Evolutionary conservation across 2,888 invertebrate genomes (phyloP), one percentile per base, ranked within the genome.

Genomic region (Pyrochroa serraticornis): DNA sequence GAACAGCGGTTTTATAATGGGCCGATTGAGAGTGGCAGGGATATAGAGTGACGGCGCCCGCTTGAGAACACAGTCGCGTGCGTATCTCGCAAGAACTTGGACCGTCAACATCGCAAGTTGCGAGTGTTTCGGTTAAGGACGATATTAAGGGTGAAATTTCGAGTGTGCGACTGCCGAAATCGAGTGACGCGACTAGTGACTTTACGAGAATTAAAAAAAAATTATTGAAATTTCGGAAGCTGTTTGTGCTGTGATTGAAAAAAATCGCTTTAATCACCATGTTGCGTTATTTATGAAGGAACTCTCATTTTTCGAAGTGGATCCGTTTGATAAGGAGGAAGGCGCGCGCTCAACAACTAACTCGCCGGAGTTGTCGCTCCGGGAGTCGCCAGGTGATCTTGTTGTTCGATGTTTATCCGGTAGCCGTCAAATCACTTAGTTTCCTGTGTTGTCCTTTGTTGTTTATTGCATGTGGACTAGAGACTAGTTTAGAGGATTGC

Each of bases 1-100:
- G 73, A 75, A 71, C 71, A 67, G 72, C 71, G 72, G 76, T 76
- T 76, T 76, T 77, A 77, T 77, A 77, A 77, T 77, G 75, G 71
- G 74, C 69, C 69, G 74, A 73, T 76, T 76, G 74, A 72, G 75
- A 71, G 73, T 75, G 68, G 76, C 76, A 75, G 77, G 75, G 74
- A 74, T 76, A 76, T 72, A 76, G 71, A 69, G 72, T 72, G 72
- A 70, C 74, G 73, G 71, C 71, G 71, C 63, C 68, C 69, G 67
- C 62, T 68, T 67, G 65, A 68, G 68, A 69, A 65, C 68, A 69
- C 72, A 71, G 71, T 72, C 69, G 53, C 58, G 44, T 33, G 44
- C 44, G 44, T 44, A 33, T 12, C 36, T 46, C 46, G 31, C 35
- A 50, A 34, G 30, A 50, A 50, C 9, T 43, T 49, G 49, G 49